phyloP scores from a whole-genome alignment of 2,888 invertebrate genomes.

The Heteromyza rotundicornis region DNA sequence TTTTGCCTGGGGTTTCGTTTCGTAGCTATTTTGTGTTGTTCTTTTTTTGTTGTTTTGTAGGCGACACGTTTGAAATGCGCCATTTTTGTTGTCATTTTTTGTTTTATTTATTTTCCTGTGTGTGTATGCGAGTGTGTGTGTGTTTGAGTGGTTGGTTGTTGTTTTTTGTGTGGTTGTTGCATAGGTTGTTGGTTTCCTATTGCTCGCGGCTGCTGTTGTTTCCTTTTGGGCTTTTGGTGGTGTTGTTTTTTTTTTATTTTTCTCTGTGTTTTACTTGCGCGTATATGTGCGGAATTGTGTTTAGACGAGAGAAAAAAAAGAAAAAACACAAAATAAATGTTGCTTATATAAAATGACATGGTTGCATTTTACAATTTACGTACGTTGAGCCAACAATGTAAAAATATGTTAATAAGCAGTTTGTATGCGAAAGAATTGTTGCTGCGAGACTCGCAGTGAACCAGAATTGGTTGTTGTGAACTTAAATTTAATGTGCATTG shows the following conservation, averaged over 20 bases:
- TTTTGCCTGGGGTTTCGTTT: no score
- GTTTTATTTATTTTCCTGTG: no score
- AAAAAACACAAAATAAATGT: not conserved
- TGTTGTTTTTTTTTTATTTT: constrained; percentile 9
- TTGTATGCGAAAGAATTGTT: not conserved
- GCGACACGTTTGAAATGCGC: constrained; percentile 44
- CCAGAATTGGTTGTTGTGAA: no score
- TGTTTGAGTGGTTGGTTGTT: constrained; percentile 17
- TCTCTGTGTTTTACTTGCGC: constrained; percentile 17
- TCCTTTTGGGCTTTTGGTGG: constrained; percentile 24
- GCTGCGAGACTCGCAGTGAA: no score
- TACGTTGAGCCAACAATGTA: not conserved
- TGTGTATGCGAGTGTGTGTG: no score
- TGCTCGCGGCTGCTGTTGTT: constrained; percentile 30
- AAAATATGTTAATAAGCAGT: not conserved
- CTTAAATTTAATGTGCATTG: no score
- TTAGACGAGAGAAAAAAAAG: not conserved
- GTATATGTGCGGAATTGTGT: constrained; percentile 25
- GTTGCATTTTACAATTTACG: not conserved
- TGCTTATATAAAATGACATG: not conserved
- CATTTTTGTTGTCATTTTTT: constrained; percentile 54
- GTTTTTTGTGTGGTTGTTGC: not conserved
- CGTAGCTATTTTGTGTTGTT: no score
- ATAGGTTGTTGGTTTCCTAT: constrained; percentile 1
- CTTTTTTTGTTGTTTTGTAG: no score